Evolutionary conservation across 2,888 invertebrate species (phyloP), one percentile per base, ranked within the genome.

Genomic region (Bhutanitis thaidina): DNA sequence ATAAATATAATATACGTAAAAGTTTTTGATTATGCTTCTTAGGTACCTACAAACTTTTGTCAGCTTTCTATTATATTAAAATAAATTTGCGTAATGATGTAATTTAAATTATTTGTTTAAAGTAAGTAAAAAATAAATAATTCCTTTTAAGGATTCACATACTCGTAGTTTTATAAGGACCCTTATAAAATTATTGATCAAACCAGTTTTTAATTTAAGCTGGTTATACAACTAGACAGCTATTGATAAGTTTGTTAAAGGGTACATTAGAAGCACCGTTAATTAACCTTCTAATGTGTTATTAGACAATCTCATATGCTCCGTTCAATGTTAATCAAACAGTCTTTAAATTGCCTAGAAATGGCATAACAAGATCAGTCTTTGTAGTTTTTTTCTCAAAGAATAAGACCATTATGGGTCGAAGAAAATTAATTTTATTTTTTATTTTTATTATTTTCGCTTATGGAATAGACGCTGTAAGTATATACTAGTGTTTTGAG

Each of bases 381-480:
- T 35, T 48, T 37, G 25, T n/a, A 49, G 51, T 49, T 43, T 34
- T 47, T 20, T 41, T 15, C 9, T 16, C 12, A 16, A 50, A 34
- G 52, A 41, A 35, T 38, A 38, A 15, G 12, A 36, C 16, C 40
- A 45, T 39, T 15, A 55, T 77, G 75, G 61, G 63, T 49, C 52
- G 41, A 41, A 71, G 49, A 36, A 52, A 57, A 41, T 58, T 72
- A 52, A 66, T 58, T 58, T 56, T 73, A 20, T 55, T 77, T 43
- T 55, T 78, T 30, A 51, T 73, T 37, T 47, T 65, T 49, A 48
- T 68, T 14, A 43, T 74, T 48, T 59, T 77, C 13, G 58, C 55
- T 10, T 59, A 58, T 56, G 65, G 62, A 25, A 56, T 58, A 49
- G 56, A 78, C 54, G 73, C 74, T 34, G 86, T 85, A 69, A 83